Evolutionary conservation across 2,113 vertebrate genomes (phyloP).

Genomic region (Urocitellus parryii): DNA sequence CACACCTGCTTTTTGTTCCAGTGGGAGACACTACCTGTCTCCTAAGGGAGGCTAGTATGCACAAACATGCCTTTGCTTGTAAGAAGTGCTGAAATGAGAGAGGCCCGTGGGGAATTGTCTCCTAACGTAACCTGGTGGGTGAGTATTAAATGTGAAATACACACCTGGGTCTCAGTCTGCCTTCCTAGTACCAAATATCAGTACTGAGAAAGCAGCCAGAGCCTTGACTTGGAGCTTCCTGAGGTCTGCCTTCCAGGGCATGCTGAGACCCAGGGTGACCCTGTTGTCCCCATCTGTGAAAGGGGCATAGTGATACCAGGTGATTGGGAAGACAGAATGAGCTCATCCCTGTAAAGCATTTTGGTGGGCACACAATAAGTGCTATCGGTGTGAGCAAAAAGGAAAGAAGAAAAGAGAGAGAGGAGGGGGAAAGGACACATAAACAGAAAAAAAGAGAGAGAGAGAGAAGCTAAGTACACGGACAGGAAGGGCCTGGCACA

Average conservation of each 20-base stretch:
- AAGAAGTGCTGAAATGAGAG: not conserved
- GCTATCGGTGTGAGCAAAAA: not conserved
- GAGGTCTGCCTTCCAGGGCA: not conserved
- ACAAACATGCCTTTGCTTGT: not conserved
- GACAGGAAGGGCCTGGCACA: not conserved
- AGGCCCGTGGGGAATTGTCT: rapidly evolving
- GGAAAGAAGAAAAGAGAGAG: not conserved
- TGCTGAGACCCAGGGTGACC: not conserved
- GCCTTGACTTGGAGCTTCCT: not conserved
- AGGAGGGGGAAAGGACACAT: not conserved
- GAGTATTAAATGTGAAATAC: not conserved
- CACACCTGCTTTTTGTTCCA: not conserved
- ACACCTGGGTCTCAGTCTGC: not conserved
- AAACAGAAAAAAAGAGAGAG: not conserved
- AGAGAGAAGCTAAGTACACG: rapidly evolving
- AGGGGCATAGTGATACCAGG: no score
- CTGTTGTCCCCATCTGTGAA: not conserved
- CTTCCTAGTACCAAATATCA: not conserved
- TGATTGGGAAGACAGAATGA: not conserved
- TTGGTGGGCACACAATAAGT: not conserved
- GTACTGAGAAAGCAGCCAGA: not conserved
- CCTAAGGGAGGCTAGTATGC: not conserved
- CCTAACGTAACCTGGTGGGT: not conserved
- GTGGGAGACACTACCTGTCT: not conserved
- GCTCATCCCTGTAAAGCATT: not conserved